Evolutionary conservation across 1,140 invertebrate genomes (phyloP).

Genomic region (Dufourea novaeangliae): DNA sequence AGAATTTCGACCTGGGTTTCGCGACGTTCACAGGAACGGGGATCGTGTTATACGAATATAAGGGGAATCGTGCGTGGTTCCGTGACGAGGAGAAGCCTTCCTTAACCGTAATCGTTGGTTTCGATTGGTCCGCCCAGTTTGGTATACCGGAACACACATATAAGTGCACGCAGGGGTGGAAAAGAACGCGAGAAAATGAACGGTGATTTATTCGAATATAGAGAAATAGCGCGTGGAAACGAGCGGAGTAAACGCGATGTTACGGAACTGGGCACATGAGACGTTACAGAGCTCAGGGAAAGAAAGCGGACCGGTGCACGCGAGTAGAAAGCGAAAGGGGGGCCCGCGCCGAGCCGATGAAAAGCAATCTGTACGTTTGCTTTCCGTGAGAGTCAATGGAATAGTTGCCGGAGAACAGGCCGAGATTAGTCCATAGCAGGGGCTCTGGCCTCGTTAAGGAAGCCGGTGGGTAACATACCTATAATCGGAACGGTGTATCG

Average conservation of each 20-base stretch:
- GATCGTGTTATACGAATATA: slow-evolving; percentile 52
- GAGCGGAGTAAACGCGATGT: slow-evolving; percentile 4
- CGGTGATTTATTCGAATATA: slow-evolving; percentile 29
- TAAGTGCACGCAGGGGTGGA: too few relatives aligned
- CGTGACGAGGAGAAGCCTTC: slow-evolving; percentile 38
- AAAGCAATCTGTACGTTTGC: slow-evolving; percentile 58
- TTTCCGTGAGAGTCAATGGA: slow-evolving; percentile 62
- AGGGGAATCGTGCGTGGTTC: slow-evolving; percentile 46
- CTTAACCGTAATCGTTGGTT: slow-evolving; percentile 24
- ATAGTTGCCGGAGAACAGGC: slow-evolving; percentile 42
- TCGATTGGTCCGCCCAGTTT: slow-evolving; percentile 29
- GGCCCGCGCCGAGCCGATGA: too few relatives aligned
- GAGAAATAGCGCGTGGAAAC: slow-evolving; percentile 26
- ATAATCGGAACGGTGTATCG: slow-evolving; percentile 45
- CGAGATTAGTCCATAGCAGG: slow-evolving; percentile 44
- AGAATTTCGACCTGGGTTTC: slow-evolving; percentile 13
- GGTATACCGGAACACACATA: neutral
- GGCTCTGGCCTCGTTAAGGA: slow-evolving; percentile 51
- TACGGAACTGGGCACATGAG: too few relatives aligned
- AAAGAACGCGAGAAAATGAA: slow-evolving; percentile 8
- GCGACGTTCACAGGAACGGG: too few relatives aligned
- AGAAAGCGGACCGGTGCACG: slow-evolving; percentile 34
- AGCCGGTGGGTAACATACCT: slow-evolving; percentile 41
- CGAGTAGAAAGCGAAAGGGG: slow-evolving; percentile 66
- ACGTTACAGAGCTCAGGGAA: neutral